phyloP scores from a whole-genome alignment of 2,113 vertebrate genomes.

The Aspiorhynchus laticeps region DNA sequence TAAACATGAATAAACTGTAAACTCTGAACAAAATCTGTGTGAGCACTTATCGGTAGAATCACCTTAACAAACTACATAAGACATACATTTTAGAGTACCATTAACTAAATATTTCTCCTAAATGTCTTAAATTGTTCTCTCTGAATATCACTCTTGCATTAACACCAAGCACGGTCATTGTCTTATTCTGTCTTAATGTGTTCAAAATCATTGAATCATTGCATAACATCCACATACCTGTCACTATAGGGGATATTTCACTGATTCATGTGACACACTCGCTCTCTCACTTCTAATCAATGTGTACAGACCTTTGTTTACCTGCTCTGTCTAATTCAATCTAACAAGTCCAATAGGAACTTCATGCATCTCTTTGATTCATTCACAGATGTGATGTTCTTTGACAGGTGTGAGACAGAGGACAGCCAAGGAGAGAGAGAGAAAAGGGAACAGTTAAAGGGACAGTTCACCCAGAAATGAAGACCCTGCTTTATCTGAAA shows the following conservation, averaged over 20 bases:
- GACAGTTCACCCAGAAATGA: background rate
- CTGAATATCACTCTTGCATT: background rate
- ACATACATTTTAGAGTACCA: background rate
- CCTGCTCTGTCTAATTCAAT: conserved; percentile 32
- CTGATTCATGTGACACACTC: background rate
- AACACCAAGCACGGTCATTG: background rate
- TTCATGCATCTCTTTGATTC: conserved; percentile 12
- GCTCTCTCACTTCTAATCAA: conserved; percentile 22
- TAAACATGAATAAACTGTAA: background rate
- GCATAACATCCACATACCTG: background rate
- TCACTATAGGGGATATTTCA: conserved; percentile 5
- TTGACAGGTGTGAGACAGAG: conserved; percentile 33
- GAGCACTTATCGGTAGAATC: background rate
- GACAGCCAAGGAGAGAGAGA: conserved; percentile 32
- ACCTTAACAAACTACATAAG: background rate
- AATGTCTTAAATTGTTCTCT: background rate
- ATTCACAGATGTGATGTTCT: conserved; percentile 11
- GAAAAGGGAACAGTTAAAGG: conserved; percentile 14
- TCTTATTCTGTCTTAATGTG: background rate
- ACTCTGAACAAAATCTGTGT: background rate
- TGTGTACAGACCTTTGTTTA: conserved; percentile 28
- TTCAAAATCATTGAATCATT: background rate
- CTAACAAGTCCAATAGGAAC: conserved; percentile 15
- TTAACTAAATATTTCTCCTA: background rate
- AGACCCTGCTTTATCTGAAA: background rate